Base-by-base conservation (phyloP, 2,888 invertebrate species). In the Nemoura dubitans region DNA sequence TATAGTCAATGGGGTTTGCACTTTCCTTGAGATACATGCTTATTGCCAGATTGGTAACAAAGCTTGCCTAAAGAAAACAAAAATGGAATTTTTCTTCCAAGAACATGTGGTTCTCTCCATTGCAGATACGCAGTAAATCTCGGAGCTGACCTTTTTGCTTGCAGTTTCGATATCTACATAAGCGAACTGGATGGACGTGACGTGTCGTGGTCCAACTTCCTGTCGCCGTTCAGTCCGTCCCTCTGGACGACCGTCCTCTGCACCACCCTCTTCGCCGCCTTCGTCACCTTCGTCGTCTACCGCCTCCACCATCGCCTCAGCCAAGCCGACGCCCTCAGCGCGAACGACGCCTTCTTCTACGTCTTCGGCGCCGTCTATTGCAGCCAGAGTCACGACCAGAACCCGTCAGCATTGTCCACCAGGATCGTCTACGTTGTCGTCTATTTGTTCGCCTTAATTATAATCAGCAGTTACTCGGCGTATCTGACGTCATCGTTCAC, bases 331-430 rank as follows among this genome's bases (percentile, higher is more conserved):
- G 7, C 82, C n/a, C 3, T 82, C 82, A 82, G 21, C 28, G 0
- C 28, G 78, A 14, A 6, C 25, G 86, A 86, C 78, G 76, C 86
- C 7, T 3, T 77, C 30, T 78, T 86, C 16, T 78, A 76, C 27
- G 43, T 86, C 1, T 84, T 86, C 42, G 86, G 84, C 30, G 83
- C 83, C 25, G 80, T 86, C 42, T 86, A 83, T 26, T 86, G 86
- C 28, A 83, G 30, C n/a, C 86, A 86, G 84, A 27, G 27, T 10
- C n/a, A 82, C 14, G 42, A 14, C 7, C 78, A 29, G 80, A 86
- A 59, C 21, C 86, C 86, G 5, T 21, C 14, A 59, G 76, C 86
- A 2, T 76, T 28, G 59, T 86, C 86, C 28, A 59, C 16, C 27
- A 81, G 86, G 28, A 29, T 86, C 29, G 86, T 86, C 80, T 59